These are phyloP conservation scores for Drosophila varians DNA, from an alignment of 1,140 invertebrate genomes.

Conservation along the genomic window DNA sequence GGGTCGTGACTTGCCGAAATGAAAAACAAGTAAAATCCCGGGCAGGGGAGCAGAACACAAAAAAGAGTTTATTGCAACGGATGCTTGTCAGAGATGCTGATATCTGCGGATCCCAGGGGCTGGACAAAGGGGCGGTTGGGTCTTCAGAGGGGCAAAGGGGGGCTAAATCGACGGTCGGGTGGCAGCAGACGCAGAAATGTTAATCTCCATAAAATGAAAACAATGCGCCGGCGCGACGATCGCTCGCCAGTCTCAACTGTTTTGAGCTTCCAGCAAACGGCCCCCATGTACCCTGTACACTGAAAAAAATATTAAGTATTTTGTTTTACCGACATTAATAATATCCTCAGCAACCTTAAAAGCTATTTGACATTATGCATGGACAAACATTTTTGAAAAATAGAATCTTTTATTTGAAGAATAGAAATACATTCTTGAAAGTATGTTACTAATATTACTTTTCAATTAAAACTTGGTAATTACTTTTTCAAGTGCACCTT, in stretches of 20 bases:
- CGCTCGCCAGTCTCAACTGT: slow-evolving; percentile 39
- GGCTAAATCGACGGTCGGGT: slow-evolving; percentile 1
- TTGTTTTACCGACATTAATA: no score
- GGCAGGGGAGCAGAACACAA: slow-evolving; percentile 50
- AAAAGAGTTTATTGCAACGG: slow-evolving; percentile 64
- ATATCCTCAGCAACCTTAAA: no score
- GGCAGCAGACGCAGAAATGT: slow-evolving; percentile 69
- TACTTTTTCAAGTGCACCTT: slow-evolving; percentile 28
- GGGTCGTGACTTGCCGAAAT: slow-evolving; percentile 81
- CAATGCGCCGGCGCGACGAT: slow-evolving; percentile 75
- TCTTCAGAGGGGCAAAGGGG: neutral
- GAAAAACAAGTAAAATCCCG: slow-evolving; percentile 75
- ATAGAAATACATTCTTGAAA: neutral
- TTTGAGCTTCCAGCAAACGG: slow-evolving; percentile 21
- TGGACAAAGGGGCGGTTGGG: slow-evolving; percentile 4
- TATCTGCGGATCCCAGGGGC: slow-evolving; percentile 50
- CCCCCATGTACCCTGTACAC: slow-evolving; percentile 1
- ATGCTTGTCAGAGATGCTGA: slow-evolving; percentile 77
- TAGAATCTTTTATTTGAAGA: neutral
- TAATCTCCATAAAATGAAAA: slow-evolving; percentile 82
- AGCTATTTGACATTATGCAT: no score
- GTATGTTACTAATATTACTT: neutral
- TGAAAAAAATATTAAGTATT: neutral
- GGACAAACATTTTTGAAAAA: neutral
- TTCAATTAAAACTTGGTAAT: neutral